Percentiles rank a stretch among this genome's conserved stretches.
Conservation (phyloP, 1,140 invertebrate species). For the Octopus sinensis region DNA sequence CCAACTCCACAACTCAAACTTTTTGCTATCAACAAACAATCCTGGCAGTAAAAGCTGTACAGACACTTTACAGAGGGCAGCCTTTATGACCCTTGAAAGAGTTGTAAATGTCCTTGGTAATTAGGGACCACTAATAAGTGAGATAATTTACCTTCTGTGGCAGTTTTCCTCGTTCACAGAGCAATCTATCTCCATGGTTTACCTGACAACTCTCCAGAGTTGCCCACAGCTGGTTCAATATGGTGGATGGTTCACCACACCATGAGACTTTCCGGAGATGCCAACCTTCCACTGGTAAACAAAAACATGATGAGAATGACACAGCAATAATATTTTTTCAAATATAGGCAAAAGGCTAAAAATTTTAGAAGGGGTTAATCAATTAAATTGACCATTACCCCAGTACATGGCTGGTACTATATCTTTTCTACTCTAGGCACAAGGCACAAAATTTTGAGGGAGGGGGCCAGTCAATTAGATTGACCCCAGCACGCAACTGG, state of each 20-base stretch:
- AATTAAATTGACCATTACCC: too few relatives aligned
- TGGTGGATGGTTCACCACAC: slow-evolving; percentile 45
- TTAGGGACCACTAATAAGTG: not conserved
- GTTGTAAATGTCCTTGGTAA: too few relatives aligned
- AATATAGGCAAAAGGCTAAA: too few relatives aligned
- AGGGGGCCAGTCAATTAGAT: too few relatives aligned
- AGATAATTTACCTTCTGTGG: slow-evolving; percentile 44
- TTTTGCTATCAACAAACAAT: not conserved
- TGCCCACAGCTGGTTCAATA: slow-evolving; percentile 42
- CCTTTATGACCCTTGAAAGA: not conserved
- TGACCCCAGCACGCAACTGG: too few relatives aligned
- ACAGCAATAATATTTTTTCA: too few relatives aligned
- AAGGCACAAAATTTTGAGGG: too few relatives aligned
- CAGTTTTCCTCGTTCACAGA: slow-evolving; percentile 44
- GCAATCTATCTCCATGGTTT: slow-evolving; percentile 44
- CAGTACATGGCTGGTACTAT: too few relatives aligned
- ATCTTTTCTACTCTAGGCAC: too few relatives aligned
- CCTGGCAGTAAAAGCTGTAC: not conserved
- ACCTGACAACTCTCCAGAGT: slow-evolving; percentile 37
- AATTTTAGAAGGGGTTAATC: too few relatives aligned
- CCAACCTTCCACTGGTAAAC: slow-evolving; percentile 41
- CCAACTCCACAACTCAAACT: not conserved
- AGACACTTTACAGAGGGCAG: not conserved
- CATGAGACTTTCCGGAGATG: slow-evolving; percentile 52
- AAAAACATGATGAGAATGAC: not conserved